Conservation (phyloP, 1,140 invertebrate species). For the Bombus difficillimus region DNA sequence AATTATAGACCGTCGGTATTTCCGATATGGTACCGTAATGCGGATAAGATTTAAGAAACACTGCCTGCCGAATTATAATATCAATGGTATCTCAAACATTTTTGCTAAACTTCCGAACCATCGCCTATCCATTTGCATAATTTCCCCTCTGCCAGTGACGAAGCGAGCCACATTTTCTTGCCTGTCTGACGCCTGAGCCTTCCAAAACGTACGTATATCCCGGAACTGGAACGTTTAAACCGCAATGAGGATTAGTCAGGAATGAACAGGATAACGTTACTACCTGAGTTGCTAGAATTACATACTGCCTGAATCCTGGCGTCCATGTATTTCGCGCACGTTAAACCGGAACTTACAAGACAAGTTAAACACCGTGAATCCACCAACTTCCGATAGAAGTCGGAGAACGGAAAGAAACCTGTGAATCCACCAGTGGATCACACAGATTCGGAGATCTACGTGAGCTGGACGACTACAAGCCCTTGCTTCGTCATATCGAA, state of each 20-base stretch:
- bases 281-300: neutral
- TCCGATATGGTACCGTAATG: slow-evolving; percentile 5
- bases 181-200: neutral
- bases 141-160: neutral
- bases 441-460: neutral
- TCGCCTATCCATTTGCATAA: neutral
- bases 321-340: neutral
- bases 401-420: neutral
- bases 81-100: neutral
- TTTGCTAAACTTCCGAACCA: neutral
- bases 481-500: too few species aligned
- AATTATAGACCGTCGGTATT: slow-evolving; percentile 33
- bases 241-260: neutral
- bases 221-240: neutral
- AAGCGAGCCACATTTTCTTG: neutral
- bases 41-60: slow-evolving; percentile 32
- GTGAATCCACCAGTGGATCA: too few species aligned
- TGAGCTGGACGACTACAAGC: too few species aligned
- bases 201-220: neutral
- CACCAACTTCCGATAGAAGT: neutral
- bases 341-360: slow-evolving; percentile 1
- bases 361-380: neutral
- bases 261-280: neutral
- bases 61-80: neutral
- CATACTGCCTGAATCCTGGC: neutral